Evolutionary conservation across 2,888 invertebrate genomes (phyloP).

Genomic region (Harpalus rufipes): DNA sequence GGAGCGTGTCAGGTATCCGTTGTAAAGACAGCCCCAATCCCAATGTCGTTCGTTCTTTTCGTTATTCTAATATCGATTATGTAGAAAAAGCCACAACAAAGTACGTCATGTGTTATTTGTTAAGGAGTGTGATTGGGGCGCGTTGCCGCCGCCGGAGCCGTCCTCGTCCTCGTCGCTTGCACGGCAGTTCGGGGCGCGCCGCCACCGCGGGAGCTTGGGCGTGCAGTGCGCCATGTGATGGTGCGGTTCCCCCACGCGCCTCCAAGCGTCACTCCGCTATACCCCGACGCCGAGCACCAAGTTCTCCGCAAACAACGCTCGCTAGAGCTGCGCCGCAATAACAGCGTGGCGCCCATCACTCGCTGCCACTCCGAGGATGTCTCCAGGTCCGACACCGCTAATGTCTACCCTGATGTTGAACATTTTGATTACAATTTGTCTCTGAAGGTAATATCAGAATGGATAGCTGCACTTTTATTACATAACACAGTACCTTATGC

Average conservation of each 20-base stretch:
- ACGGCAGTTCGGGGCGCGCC: slow-evolving; percentile 62
- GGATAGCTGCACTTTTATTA: not conserved
- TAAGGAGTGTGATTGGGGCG: slow-evolving; percentile 60
- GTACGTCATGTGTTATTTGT: slow-evolving; percentile 62
- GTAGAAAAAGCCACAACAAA: slow-evolving; percentile 56
- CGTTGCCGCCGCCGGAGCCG: not conserved
- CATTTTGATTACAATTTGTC: slow-evolving; percentile 32
- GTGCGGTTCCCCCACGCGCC: slow-evolving; percentile 69
- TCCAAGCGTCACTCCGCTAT: slow-evolving; percentile 69
- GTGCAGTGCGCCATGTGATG: slow-evolving; percentile 66
- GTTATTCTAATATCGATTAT: slow-evolving; percentile 57
- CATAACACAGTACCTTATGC: no score
- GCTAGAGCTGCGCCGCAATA: slow-evolving; percentile 48
- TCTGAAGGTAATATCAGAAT: slow-evolving; percentile 31
- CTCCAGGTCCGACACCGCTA: slow-evolving; percentile 12
- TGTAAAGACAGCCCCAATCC: slow-evolving; percentile 16
- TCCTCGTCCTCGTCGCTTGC: not conserved
- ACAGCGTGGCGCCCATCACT: slow-evolving; percentile 59
- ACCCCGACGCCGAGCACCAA: slow-evolving; percentile 47
- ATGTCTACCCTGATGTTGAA: slow-evolving; percentile 15
- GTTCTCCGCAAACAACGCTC: slow-evolving; percentile 53
- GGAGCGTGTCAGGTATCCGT: not conserved
- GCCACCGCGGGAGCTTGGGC: slow-evolving; percentile 41
- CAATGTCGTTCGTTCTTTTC: slow-evolving; percentile 16
- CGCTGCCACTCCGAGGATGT: slow-evolving; percentile 60